These are phyloP conservation scores for Graptemys geographica DNA, from an alignment of 2,797 vertebrate genomes.

Conservation along the genomic window DNA sequence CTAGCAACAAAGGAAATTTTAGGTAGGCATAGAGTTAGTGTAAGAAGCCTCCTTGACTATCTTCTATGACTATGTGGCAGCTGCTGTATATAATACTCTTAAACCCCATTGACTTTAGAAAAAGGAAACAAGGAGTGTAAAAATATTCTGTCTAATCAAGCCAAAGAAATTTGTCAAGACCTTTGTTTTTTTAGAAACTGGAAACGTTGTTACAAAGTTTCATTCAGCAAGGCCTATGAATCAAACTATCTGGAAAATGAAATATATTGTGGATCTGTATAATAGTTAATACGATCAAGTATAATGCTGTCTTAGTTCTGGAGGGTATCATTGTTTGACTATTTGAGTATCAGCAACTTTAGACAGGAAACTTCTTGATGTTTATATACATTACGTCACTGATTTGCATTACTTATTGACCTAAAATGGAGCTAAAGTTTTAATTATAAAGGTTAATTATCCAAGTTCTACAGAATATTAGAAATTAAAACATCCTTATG, in stretches of 20 bases:
- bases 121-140: background rate
- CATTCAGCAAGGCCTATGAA: background rate
- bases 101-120: background rate
- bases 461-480: slow-evolving; percentile 7
- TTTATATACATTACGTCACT: background rate
- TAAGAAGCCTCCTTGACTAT: background rate
- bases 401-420: background rate
- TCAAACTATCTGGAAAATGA: background rate
- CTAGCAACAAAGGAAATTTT: background rate
- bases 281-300: background rate
- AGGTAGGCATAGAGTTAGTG: background rate
- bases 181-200: background rate
- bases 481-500: slow-evolving; percentile 31
- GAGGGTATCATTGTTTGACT: background rate
- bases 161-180: background rate
- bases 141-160: background rate
- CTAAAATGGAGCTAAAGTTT: slow-evolving; percentile 28
- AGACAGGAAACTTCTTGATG: background rate
- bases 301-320: background rate
- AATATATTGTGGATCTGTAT: background rate
- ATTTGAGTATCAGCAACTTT: background rate
- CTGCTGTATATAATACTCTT: background rate
- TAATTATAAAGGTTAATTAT: background rate
- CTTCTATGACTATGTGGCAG: background rate
- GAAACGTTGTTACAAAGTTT: background rate